Base-by-base conservation (phyloP, 2,797 vertebrate species). In the Numenius phaeopus region DNA sequence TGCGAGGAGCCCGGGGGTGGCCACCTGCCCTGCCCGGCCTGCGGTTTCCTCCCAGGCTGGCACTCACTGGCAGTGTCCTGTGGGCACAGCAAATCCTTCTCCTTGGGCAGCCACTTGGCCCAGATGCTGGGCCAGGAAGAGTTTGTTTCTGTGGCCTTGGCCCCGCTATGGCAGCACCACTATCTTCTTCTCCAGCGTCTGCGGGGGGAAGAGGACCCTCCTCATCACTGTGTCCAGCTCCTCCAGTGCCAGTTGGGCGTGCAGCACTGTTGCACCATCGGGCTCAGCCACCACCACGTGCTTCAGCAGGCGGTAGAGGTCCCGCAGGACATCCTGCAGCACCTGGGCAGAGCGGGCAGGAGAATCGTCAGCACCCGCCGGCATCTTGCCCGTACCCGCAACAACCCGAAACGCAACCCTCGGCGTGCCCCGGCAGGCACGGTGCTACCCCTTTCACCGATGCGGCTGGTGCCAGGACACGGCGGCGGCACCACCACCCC, bases 271-370 rank as follows among this genome's bases (percentile, higher is more conserved):
- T 0, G 99, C 97, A 0, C 98, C 95, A 9, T 99, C 99, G 0
- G 94, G 95, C 94, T 99, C 99, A 0, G 96, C 96, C 26, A 10
- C 78, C 39, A 97, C 98, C 84, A 99, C 99, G 32, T 98, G 98
- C 98, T 99, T 99, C 88, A 99, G 98, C 93, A 99, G 98, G 59
- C 98, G 99, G 98, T 99, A 99, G 84, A 99, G 98, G 65, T 99
- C 99, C 98, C 98, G 94, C 93, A 99, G 97, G n/a, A 99, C 99
- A 0, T 99, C 99, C 30, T 7, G 87, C 80, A 99, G 98, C 83
- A 99, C 99, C 99, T 99, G 98, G 62, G 72, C 67, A 87, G 27
- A 84, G 75, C 4, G 1, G 64, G 44, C 54, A 69, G 34, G 34
- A 49, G 1, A 59, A 46, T 18, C 2, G 1, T 80, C 82, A 83